These are phyloP conservation scores for Parambassis ranga DNA, from an alignment of 2,797 vertebrate genomes.

Conservation along the genomic window DNA sequence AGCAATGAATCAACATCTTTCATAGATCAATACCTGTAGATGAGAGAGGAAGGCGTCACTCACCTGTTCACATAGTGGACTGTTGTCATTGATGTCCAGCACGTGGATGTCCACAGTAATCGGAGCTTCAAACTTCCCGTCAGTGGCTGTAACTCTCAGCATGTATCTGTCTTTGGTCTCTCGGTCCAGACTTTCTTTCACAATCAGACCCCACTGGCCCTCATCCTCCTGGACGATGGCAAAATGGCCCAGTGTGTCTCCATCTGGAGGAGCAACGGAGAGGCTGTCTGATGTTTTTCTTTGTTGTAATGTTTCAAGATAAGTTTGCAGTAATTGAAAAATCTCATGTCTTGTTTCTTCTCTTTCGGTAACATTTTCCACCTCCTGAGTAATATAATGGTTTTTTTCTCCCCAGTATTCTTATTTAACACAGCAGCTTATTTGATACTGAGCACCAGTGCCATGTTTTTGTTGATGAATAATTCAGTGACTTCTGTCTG, in stretches of 20 bases:
- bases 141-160: conserved; percentile 89
- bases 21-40: too few relatives aligned
- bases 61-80: conserved; percentile 93
- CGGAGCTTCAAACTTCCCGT: conserved; percentile 90
- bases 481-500: conserved; percentile 20
- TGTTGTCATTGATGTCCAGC: conserved; percentile 97
- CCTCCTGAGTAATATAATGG: background rate
- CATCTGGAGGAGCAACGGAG: conserved; percentile 76
- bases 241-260: conserved; percentile 90
- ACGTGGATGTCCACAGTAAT: conserved; percentile 89
- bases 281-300: background rate
- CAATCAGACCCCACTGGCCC: conserved; percentile 86
- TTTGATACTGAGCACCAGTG: background rate
- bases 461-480: conserved; percentile 12
- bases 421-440: background rate
- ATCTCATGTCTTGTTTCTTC: too few relatives aligned
- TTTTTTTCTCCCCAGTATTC: background rate
- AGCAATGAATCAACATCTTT: too few relatives aligned
- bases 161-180: conserved; percentile 87
- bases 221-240: conserved; percentile 84
- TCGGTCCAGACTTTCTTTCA: conserved; percentile 89
- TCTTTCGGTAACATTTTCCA: background rate
- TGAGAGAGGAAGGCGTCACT: too few relatives aligned
- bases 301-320: too few relatives aligned
- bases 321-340: too few relatives aligned